Conservation (phyloP, 2,113 vertebrate species). For the Cygnus buccinator region DNA sequence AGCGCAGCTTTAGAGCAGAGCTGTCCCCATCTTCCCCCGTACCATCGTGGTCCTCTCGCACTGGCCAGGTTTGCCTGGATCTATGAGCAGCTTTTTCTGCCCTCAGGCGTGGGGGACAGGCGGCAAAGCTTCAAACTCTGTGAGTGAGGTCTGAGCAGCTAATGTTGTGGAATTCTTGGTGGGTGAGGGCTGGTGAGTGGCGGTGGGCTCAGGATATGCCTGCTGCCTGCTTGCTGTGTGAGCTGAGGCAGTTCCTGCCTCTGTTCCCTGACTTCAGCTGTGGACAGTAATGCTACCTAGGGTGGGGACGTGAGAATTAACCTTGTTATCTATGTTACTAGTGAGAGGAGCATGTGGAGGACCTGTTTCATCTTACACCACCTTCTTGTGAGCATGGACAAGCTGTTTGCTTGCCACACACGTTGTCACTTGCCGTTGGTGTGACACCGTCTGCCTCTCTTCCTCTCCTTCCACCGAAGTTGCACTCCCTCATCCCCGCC, state of each 20-base stretch:
- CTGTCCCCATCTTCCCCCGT: background rate
- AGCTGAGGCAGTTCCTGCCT: background rate
- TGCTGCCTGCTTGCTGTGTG: background rate
- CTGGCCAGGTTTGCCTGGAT: background rate
- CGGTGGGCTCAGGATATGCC: background rate
- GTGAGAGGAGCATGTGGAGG: background rate
- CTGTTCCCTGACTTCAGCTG: background rate
- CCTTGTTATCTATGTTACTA: background rate
- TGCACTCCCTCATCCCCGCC: background rate
- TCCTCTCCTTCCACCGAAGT: background rate
- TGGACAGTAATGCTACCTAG: background rate
- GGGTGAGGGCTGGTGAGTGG: background rate
- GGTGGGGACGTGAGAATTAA: background rate
- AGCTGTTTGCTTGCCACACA: background rate
- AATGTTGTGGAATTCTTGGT: rapidly evolving
- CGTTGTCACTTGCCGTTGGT: background rate
- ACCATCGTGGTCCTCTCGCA: background rate
- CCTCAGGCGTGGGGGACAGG: background rate
- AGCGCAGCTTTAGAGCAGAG: background rate
- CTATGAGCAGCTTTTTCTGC: background rate
- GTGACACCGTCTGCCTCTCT: background rate
- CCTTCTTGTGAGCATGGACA: background rate
- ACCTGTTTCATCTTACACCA: background rate
- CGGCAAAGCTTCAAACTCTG: background rate
- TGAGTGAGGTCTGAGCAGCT: background rate